These are phyloP conservation scores for Corythucha ciliata DNA, from an alignment of 2,888 invertebrate species.

Conservation along the genomic window DNA sequence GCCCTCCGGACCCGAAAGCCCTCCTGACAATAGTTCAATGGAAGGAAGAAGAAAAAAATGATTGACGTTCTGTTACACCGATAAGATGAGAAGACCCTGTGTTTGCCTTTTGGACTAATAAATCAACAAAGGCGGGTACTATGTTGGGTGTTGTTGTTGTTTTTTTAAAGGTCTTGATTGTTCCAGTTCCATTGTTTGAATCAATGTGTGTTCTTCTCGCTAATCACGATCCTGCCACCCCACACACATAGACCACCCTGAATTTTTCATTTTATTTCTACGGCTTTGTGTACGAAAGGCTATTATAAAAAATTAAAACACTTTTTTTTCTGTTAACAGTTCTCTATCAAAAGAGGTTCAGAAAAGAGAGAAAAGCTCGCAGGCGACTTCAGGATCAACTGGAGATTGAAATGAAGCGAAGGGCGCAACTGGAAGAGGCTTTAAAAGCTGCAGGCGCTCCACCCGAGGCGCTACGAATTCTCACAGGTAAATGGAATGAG, in stretches of 20 bases:
- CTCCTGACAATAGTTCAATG: too few relatives aligned
- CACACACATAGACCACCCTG: constrained; percentile 10
- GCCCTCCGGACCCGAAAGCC: too few relatives aligned
- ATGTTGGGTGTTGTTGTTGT: too few relatives aligned
- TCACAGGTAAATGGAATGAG: constrained; percentile 65
- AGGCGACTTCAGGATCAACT: constrained; percentile 77
- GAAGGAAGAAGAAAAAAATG: too few relatives aligned
- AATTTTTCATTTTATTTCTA: not conserved
- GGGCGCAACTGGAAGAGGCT: constrained; percentile 70
- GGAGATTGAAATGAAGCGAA: constrained; percentile 68
- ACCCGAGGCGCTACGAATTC: constrained; percentile 65
- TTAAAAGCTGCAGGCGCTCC: constrained; percentile 66
- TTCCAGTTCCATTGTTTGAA: constrained; percentile 24
- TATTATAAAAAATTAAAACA: too few relatives aligned
- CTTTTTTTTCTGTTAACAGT: constrained; percentile 48
- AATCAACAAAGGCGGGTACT: constrained; percentile 21
- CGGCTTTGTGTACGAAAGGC: not conserved
- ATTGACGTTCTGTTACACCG: too few relatives aligned
- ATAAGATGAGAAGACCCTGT: constrained; percentile 6
- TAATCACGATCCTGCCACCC: constrained; percentile 9
- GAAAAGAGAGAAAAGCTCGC: constrained; percentile 75
- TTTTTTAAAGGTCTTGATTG: too few relatives aligned
- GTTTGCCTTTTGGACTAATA: constrained; percentile 17
- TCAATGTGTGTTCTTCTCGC: constrained; percentile 7
- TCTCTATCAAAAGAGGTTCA: constrained; percentile 78